Percentiles rank a stretch among this genome's conserved stretches.
phyloP scores from a whole-genome alignment of 2,113 vertebrate genomes.

The rabbit (Oryctolagus cuniculus) region mOryCun1.1 NC_091434.1:168076001-168076500 shows the following conservation, averaged over 20 bases:
- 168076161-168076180: fast-evolving
- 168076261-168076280: constrained; percentile 95
- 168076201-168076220: not conserved
- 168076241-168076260: constrained; percentile 88
- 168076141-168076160: fast-evolving
- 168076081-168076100: not conserved
- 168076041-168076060: fast-evolving
- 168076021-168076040: fast-evolving
- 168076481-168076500: not conserved
- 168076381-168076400: not conserved
- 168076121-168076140: not conserved
- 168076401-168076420: not conserved
- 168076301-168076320: constrained; percentile 98
- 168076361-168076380: constrained; percentile 45
- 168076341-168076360: constrained; percentile 93
- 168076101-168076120: not conserved
- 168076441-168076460: not conserved
- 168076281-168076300: constrained; percentile 97
- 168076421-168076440: not conserved
- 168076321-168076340: constrained; percentile 96
- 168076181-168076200: no score
- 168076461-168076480: not conserved
- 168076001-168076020: fast-evolving
- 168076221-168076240: fast-evolving
- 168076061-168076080: fast-evolving